A percentile compares a stretch with the other conserved stretches of the same genome.
Conservation (phyloP, 2,797 vertebrate genomes). For the Molossus molossus region DNA sequence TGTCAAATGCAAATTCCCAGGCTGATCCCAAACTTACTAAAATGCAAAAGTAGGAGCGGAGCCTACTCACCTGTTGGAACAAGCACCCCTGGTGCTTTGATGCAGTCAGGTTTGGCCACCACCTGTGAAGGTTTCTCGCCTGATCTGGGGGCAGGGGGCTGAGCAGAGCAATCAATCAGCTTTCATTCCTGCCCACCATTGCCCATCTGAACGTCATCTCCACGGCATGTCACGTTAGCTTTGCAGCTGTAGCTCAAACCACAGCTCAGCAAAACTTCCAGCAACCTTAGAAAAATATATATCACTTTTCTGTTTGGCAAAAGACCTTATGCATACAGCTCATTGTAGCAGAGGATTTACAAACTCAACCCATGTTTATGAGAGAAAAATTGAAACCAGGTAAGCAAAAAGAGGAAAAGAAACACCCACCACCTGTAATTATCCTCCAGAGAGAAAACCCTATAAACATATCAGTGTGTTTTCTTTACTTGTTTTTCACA, state of each 20-base stretch:
- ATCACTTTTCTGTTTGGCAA: background rate
- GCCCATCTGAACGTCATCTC: background rate
- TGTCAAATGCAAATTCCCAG: background rate
- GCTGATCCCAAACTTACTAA: background rate
- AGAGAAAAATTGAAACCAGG: background rate
- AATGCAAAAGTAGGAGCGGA: no score
- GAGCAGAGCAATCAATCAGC: background rate
- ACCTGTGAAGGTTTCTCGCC: background rate
- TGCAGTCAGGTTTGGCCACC: background rate
- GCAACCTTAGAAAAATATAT: background rate
- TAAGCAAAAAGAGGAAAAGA: background rate
- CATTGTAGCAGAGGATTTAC: background rate
- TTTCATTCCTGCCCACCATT: background rate
- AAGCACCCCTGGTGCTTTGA: background rate
- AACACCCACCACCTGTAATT: background rate
- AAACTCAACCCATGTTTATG: background rate
- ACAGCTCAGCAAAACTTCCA: background rate
- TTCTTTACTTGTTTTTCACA: background rate
- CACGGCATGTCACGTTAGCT: background rate
- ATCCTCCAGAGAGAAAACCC: no score
- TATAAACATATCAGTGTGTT: accelerated
- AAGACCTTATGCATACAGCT: background rate
- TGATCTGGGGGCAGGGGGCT: no score
- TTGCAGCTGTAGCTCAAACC: background rate
- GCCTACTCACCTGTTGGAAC: no score